phyloP scores from a whole-genome alignment of 1,140 invertebrate species.

The Procambarus clarkii region DNA sequence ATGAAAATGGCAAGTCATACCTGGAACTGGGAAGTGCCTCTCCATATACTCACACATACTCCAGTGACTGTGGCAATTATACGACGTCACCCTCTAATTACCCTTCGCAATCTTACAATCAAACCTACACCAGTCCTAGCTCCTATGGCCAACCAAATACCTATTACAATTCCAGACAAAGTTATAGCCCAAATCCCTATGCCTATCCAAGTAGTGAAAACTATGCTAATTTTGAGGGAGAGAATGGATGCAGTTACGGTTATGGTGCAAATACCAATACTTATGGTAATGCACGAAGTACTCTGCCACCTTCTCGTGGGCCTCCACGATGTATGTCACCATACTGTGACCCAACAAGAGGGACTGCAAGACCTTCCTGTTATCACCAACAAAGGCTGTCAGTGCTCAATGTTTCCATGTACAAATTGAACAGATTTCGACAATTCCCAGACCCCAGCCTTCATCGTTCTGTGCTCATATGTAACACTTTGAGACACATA shows the following conservation, averaged over 20 bases:
- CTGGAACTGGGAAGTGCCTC: conserved; percentile 83
- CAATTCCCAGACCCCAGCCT: conserved; percentile 92
- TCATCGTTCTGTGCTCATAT: conserved; percentile 94
- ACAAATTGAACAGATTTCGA: conserved; percentile 90
- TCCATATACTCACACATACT: conserved; percentile 69
- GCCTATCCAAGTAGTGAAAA: conserved; percentile 85
- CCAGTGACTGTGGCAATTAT: conserved; percentile 71
- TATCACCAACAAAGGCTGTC: conserved; percentile 90
- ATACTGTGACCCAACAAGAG: conserved; percentile 73
- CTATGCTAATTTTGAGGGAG: conserved; percentile 76
- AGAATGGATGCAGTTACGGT: conserved; percentile 73
- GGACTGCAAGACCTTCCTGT: conserved; percentile 76
- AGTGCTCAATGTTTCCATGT: conserved; percentile 94
- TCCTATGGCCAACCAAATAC: conserved; percentile 76
- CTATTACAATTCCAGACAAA: conserved; percentile 75
- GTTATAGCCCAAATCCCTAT: conserved; percentile 59
- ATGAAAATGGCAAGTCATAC: conserved; percentile 93
- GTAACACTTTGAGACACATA: conserved; percentile 92
- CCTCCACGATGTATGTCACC: conserved; percentile 79
- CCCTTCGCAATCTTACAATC: conserved; percentile 71
- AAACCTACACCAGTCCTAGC: conserved; percentile 74
- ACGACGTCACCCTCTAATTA: conserved; percentile 71
- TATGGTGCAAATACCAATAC: conserved; percentile 72
- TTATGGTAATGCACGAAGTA: conserved; percentile 58
- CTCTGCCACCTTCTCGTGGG: conserved; percentile 60